Evolutionary conservation across 2,888 invertebrate genomes (phyloP), one percentile per base, ranked within the genome.

Genomic region (Vandiemenella viatica): DNA sequence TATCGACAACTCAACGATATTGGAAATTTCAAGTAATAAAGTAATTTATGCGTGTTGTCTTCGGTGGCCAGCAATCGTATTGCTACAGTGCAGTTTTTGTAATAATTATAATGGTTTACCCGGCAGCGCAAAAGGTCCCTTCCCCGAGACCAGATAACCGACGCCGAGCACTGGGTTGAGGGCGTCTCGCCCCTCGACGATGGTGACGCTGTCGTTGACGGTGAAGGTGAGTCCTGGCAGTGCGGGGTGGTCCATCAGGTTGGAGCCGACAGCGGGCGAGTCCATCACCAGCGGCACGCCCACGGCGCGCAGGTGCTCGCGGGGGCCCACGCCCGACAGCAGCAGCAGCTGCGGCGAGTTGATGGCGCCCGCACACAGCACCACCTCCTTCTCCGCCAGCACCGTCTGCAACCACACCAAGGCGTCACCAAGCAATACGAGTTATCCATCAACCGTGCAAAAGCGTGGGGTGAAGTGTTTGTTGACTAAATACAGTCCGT

Each of bases 341-440:
- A 95, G 74, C 10, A 97, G 76, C 42, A 97, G 70, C 63, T 97
- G 96, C 0, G 96, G 95, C 0, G 92, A 87, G 57, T 90, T 96
- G 1, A 97, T 86, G 10, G 96, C 86, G 1, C 96, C 90, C 7
- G 75, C 82, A 53, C 68, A 65, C 10, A 58, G 26, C n/a, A 51
- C 42, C 6, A 51, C 46, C 44, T 51, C 51, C 20, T 47, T 54
- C 53, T 41, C 15, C 5, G 53, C 53, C 10, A 48, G 45, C 3
- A 32, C 32, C 32, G 13, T 10, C 2, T n/a, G 10, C 5, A 10
- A n/a, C 32, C n/a, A 2, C 2, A 2, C 32, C 3, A n/a, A 32
- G 32, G 32, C 10, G 32, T n/a, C n/a, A n/a, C n/a, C n/a, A n/a
- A n/a, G n/a, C n/a, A n/a, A n/a, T n/a, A n/a, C n/a, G n/a, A n/a